A percentile compares a stretch with the other conserved stretches of the same genome.
Conservation (phyloP, 1,140 invertebrate genomes). For the Achatina immaculata region DNA sequence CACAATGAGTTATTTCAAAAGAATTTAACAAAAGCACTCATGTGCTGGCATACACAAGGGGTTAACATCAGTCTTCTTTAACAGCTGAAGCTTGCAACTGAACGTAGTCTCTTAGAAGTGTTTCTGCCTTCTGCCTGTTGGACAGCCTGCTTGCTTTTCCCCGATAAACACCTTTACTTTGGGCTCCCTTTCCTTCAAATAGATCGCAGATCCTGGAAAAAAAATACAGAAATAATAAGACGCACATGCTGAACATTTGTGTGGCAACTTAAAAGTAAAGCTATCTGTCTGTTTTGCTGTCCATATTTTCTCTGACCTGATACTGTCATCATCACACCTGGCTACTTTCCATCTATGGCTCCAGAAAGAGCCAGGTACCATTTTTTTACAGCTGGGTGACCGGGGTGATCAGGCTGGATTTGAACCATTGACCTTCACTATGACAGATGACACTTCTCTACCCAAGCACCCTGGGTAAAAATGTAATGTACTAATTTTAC, state of each 20-base stretch:
- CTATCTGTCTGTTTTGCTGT: neutral
- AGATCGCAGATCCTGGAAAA: constrained; percentile 65
- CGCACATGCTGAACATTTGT: neutral
- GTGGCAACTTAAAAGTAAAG: neutral
- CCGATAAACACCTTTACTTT: constrained; percentile 75
- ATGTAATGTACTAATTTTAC: no score
- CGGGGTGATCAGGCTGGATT: no score
- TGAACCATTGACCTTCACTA: no score
- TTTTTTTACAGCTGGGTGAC: neutral
- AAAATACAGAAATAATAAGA: constrained; percentile 14
- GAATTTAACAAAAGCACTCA: no score
- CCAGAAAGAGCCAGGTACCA: neutral
- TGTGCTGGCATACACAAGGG: no score
- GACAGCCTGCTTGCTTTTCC: constrained; percentile 76
- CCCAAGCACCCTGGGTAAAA: no score
- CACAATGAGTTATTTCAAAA: no score
- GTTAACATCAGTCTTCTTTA: no score
- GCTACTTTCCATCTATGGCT: neutral
- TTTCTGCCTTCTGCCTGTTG: constrained; percentile 63
- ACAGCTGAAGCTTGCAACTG: neutral
- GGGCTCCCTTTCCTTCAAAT: constrained; percentile 78
- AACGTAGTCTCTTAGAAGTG: constrained; percentile 51
- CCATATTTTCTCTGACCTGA: neutral
- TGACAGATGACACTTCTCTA: no score
- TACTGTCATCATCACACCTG: no score